These are phyloP conservation scores for Luperina nickerlii DNA, from an alignment of 2,888 invertebrate genomes.

Conservation along the genomic window DNA sequence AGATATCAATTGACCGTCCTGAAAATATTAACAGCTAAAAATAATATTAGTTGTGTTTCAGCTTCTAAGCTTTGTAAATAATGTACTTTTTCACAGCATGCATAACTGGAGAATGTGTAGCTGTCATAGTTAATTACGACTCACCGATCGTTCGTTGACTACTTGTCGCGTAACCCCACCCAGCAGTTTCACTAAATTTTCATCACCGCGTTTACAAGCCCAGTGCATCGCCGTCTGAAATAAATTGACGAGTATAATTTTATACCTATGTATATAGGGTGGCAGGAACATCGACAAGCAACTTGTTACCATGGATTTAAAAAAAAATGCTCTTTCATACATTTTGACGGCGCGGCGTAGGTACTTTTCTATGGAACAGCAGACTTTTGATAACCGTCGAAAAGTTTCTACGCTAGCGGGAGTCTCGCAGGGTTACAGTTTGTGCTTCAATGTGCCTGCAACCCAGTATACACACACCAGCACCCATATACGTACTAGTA, in stretches of 20 bases:
- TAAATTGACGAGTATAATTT: constrained; percentile 51
- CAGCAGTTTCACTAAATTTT: constrained; percentile 97
- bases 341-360: background rate
- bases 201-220: constrained; percentile 98
- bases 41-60: background rate
- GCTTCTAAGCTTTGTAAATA: constrained; percentile 8
- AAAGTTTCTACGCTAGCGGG: background rate
- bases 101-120: constrained; percentile 3
- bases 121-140: constrained; percentile 55
- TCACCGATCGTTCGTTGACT: constrained; percentile 96
- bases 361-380: too few species aligned
- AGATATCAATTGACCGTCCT: background rate
- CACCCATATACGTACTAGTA: constrained; percentile 29
- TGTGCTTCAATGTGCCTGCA: background rate
- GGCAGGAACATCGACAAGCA: background rate
- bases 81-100: constrained; percentile 31
- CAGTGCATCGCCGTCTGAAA: constrained; percentile 98
- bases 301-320: background rate
- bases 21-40: background rate
- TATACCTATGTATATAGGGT: constrained; percentile 1
- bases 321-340: background rate
- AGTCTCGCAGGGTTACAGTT: background rate
- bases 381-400: background rate
- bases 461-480: background rate
- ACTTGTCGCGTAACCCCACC: constrained; percentile 95